Base-by-base conservation (phyloP, 2,888 invertebrate genomes). In the Parapristionchus giblindavisi region DNA sequence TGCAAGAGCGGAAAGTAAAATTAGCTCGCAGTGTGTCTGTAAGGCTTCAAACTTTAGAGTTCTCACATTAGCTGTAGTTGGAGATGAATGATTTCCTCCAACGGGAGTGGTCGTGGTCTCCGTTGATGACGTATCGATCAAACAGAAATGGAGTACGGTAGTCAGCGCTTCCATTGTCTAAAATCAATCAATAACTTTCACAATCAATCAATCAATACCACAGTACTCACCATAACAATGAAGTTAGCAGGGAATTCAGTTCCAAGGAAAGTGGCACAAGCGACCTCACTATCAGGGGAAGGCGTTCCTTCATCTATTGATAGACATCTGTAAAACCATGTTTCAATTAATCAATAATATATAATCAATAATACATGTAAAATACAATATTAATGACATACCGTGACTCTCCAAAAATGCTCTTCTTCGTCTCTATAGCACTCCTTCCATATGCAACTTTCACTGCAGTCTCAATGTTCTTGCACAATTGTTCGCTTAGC, bases 401-500 rank as follows among this genome's bases (percentile, higher is more conserved):
- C n/a, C n/a, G n/a, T n/a, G n/a, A n/a, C n/a, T n/a, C n/a, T n/a
- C n/a, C n/a, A n/a, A n/a, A n/a, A n/a, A n/a, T n/a, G n/a, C 63
- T 43, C 63, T 71, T 56, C 56, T 40, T 71, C 56, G 56, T 40
- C 1, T 56, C 40, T 0, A 34, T 56, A 40, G 56, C 43, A 34
- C 34, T 52, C 56, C 40, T 56, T 36, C 56, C 54, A 32, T 73
- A 76, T 3, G 76, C 76, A 0, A 76, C 75, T 38, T 58, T 76
- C 75, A 81, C 79, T 34, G 81, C 78, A 58, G 91, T 91, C 88
- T 94, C 94, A 65, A 94, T 91, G 87, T 94, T 94, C 78, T 91
- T 91, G 88, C 93, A 93, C 71, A 94, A 89, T 87, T 94, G 94
- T 84, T 93, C 92, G 56, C 93, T 92, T 1, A 94, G 92, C 80